These are phyloP conservation scores for Leptinotarsa texana DNA, from an alignment of 1,140 invertebrate genomes.

Conservation along the genomic window DNA sequence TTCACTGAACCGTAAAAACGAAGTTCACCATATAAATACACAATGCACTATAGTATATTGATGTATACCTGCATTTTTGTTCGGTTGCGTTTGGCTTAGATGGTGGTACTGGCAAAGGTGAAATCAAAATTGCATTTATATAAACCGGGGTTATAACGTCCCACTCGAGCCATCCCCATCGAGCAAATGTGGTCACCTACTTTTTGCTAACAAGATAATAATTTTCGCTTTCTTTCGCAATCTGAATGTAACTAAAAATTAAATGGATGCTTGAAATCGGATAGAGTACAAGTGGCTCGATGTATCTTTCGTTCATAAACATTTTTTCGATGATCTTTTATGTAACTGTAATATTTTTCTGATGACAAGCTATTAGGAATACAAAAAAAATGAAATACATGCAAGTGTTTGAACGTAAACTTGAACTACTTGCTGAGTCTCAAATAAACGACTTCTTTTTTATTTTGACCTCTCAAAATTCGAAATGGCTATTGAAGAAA, in stretches of 20 bases:
- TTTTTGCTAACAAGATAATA: not conserved
- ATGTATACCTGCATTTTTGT: slow-evolving; percentile 17
- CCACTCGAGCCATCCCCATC: not conserved
- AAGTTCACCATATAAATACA: not conserved
- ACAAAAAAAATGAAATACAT: no score
- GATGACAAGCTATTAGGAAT: no score
- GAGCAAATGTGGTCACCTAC: not conserved
- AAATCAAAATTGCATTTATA: slow-evolving; percentile 27
- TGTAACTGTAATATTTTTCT: no score
- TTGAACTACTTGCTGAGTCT: no score
- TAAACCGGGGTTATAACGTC: slow-evolving; percentile 2
- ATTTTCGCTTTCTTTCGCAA: not conserved
- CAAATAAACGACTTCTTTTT: no score
- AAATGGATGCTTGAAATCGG: not conserved
- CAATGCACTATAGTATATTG: not conserved
- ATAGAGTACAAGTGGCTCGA: no score
- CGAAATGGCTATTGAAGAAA: no score
- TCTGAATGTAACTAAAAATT: not conserved
- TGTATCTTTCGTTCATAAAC: no score
- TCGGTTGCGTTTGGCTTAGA: not conserved
- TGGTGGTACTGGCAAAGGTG: slow-evolving; percentile 18
- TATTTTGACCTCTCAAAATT: no score
- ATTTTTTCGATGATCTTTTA: no score
- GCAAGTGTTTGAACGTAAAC: no score
- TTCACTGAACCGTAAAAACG: slow-evolving; percentile 4